Base-by-base conservation (phyloP, 2,888 invertebrate species). In the Helleia helle region DNA sequence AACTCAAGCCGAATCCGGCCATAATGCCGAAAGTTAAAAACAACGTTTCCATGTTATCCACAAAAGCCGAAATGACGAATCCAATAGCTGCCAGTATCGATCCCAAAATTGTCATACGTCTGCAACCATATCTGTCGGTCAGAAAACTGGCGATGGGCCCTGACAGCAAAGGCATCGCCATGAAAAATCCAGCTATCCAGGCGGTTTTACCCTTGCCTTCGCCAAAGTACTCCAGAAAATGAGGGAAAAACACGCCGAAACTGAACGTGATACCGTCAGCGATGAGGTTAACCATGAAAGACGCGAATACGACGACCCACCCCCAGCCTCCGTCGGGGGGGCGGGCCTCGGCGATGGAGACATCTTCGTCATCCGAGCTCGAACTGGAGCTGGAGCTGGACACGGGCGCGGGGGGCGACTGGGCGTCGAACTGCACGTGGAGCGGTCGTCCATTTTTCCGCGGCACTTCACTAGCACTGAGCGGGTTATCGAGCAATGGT, bases 181-280 rank as follows among this genome's bases (percentile, higher is more conserved):
- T 93, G 67, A 97, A 95, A 38, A 97, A 85, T 39, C 95, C 93
- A 2, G 94, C 95, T 46, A 96, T 93, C 92, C 94, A 93, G 2
- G 96, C 94, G 0, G 96, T 96, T 62, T 93, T 93, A 41, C 94
- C 91, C 56, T 94, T 93, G 38, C 92, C 91, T 62, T 93, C 91
- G 34, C 91, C 90, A 74, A 96, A 97, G 67, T 94, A 92, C 54
- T 92, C 89, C 42, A 94, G 85, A 59, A 97, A 93, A 62, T 95
- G 93, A 1, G 93, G 91, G 71, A 89, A 96, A 58, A 97, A 91
- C 3, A 96, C 92, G 41, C 97, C 97, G 71, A 96, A 96, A 49
- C 94, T 94, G 77, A 96, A 95, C 0, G 95, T 95, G 51, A 96
- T 91, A 2, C 97, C 97, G 68, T 97, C 97, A 27, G 95, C 95